phyloP scores from a whole-genome alignment of 2,113 vertebrate genomes.

The Ursus arctos region DNA sequence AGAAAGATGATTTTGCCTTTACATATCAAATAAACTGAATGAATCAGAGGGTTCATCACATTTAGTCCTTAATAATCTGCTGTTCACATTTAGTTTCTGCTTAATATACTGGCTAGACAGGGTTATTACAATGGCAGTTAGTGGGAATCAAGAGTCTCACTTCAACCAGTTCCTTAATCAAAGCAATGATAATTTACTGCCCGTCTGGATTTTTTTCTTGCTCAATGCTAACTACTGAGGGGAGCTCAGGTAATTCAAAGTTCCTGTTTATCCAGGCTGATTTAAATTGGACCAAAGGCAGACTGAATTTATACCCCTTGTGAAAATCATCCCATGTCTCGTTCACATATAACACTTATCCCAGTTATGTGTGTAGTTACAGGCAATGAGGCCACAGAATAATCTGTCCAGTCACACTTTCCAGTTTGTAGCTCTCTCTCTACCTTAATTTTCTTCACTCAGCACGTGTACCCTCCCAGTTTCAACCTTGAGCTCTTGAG shows the following conservation, averaged over 20 bases:
- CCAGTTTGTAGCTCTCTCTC: not conserved
- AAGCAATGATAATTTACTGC: not conserved
- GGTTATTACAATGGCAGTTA: not conserved
- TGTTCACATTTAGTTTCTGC: not conserved
- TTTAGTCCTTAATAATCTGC: not conserved
- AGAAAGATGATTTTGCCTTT: not conserved
- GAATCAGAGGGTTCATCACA: not conserved
- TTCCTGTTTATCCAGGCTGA: not conserved
- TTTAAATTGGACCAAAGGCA: not conserved
- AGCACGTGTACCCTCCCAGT: not conserved
- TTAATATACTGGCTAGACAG: not conserved
- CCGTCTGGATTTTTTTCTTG: not conserved
- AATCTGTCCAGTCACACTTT: not conserved
- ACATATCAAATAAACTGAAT: not conserved
- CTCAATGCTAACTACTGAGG: not conserved
- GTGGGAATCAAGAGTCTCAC: not conserved
- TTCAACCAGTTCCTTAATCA: not conserved
- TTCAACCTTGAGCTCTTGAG: not conserved
- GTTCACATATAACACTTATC: not conserved
- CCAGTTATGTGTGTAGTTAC: not conserved
- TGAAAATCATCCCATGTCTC: not conserved
- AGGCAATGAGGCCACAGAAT: too few relatives aligned
- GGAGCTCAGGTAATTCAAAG: not conserved
- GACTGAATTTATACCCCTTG: not conserved
- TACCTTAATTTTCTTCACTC: not conserved